Percentiles rank a stretch among this genome's conserved stretches.
phyloP scores from a whole-genome alignment of 1,140 invertebrate species.

The Aphelenchoides avenae region DNA sequence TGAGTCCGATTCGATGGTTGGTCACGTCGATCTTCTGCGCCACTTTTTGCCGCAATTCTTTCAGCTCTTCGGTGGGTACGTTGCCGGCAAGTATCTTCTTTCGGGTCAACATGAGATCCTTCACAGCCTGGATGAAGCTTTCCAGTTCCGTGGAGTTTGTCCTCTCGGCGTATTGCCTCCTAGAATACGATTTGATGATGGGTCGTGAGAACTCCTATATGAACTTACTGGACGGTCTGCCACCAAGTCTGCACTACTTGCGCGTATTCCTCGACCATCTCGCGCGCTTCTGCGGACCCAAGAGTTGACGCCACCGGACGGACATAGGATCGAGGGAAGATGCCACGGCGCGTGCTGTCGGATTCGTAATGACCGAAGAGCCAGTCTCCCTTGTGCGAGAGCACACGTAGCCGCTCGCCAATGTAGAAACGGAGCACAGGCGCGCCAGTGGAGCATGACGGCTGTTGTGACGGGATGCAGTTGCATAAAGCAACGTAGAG shows the following conservation, averaged over 20 bases:
- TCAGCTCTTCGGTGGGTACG: conserved; percentile 42
- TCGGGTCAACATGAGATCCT: conserved; percentile 32
- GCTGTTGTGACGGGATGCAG: too few species aligned
- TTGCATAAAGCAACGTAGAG: too few species aligned
- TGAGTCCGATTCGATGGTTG: conserved; percentile 36
- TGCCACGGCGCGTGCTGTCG: conserved; percentile 4
- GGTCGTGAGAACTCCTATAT: conserved; percentile 6
- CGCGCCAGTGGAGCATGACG: too few species aligned
- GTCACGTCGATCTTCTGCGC: conserved; percentile 37
- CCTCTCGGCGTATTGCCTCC: neutral
- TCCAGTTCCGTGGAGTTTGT: neutral
- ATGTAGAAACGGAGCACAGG: too few species aligned
- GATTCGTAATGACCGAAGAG: conserved; percentile 21
- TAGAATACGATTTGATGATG: neutral
- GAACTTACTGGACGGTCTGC: conserved; percentile 10
- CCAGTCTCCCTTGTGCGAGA: conserved; percentile 28
- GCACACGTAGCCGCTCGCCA: conserved; percentile 21
- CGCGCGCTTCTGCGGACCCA: conserved; percentile 4
- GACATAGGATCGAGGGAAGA: conserved; percentile 27
- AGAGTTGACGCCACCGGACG: conserved; percentile 6
- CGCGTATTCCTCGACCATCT: conserved; percentile 26
- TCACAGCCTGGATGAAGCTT: conserved; percentile 10
- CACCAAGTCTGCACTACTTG: conserved; percentile 25
- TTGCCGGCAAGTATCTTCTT: conserved; percentile 44
- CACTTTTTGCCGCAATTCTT: conserved; percentile 33